Conservation (phyloP, 2,888 invertebrate species). For the Pherbina coryleti region DNA sequence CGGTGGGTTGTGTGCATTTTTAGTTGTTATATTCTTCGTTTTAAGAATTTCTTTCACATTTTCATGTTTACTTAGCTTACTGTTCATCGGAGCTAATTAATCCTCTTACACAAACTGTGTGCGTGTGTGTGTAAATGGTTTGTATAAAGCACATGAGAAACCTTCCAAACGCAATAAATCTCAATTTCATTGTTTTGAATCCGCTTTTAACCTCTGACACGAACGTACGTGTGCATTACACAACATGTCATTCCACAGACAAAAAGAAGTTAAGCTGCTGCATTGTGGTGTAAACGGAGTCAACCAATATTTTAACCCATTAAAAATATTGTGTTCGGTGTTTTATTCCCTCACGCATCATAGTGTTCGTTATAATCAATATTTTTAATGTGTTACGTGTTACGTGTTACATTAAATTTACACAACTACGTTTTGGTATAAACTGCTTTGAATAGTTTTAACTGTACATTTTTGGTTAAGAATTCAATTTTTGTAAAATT, state of each 20-base stretch:
- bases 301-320: conserved; percentile 22
- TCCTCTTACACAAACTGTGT: background rate
- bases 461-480: too few relatives aligned
- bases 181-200: conserved; percentile 33
- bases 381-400: too few relatives aligned
- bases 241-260: conserved; percentile 7
- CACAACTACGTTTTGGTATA: too few relatives aligned
- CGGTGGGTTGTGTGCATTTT: too few relatives aligned
- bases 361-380: too few relatives aligned
- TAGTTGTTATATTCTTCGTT: too few relatives aligned
- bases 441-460: too few relatives aligned
- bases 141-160: background rate
- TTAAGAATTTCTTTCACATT: background rate
- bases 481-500: too few relatives aligned
- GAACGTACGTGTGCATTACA: conserved; percentile 13
- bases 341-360: background rate
- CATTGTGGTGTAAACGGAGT: background rate
- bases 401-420: too few relatives aligned
- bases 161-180: conserved; percentile 30
- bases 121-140: too few relatives aligned
- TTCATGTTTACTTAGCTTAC: background rate
- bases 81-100: conserved; percentile 17
- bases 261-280: too few relatives aligned
- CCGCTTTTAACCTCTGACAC: conserved; percentile 30
- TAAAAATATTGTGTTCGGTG: background rate